Conservation (phyloP, 2,797 vertebrate genomes). For the Gallinago nigripennis region DNA sequence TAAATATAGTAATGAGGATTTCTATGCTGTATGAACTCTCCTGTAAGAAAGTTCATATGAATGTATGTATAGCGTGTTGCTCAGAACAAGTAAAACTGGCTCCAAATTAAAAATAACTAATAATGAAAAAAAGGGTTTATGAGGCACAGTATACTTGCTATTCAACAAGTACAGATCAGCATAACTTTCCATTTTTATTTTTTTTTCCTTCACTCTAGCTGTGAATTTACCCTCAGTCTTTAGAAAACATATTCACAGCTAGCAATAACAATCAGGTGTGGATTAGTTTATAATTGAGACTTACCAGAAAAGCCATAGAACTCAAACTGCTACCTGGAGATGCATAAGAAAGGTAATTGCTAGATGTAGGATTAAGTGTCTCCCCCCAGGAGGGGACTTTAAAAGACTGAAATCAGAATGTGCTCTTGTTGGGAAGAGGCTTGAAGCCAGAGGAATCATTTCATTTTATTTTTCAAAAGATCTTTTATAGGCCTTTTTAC, state of each 20-base stretch:
- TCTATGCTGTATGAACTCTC: neutral
- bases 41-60: neutral
- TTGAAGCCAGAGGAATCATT: slow-evolving; percentile 36
- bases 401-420: slow-evolving; percentile 40
- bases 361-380: slow-evolving; percentile 54
- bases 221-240: slow-evolving; percentile 10
- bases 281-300: slow-evolving; percentile 58
- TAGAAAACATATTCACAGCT: slow-evolving; percentile 22
- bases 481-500: neutral
- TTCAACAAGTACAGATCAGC: neutral
- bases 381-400: slow-evolving; percentile 19
- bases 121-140: neutral
- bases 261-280: slow-evolving; percentile 43
- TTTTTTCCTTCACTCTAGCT: neutral
- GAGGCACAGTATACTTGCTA: neutral
- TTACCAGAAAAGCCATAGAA: slow-evolving; percentile 52
- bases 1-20: neutral
- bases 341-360: slow-evolving; percentile 53
- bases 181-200: neutral
- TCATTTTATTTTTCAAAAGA: slow-evolving; percentile 41
- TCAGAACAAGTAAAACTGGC: neutral
- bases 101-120: neutral
- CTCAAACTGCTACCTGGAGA: slow-evolving; percentile 52
- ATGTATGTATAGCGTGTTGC: neutral
- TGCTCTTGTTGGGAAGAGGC: slow-evolving; percentile 3